These are phyloP conservation scores for Mylabris phalerata DNA, from an alignment of 1,140 invertebrate species.

Conservation along the genomic window DNA sequence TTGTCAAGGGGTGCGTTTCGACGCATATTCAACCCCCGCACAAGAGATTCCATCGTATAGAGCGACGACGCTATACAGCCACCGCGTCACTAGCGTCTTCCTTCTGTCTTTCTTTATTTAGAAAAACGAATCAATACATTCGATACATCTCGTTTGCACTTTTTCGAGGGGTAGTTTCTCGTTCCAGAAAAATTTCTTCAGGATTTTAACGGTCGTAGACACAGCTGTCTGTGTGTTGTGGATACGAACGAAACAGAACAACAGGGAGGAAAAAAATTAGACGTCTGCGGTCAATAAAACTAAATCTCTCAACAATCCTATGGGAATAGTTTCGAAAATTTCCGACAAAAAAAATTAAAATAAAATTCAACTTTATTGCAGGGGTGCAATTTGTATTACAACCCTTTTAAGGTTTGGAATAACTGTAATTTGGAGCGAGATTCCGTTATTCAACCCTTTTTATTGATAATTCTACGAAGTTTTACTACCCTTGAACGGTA, in stretches of 20 bases:
- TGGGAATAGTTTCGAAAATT: not conserved
- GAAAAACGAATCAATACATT: constrained; percentile 23
- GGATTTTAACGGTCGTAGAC: constrained; percentile 36
- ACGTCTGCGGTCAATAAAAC: constrained; percentile 41
- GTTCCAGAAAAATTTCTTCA: constrained; percentile 15
- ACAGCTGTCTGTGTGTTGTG: constrained; percentile 4
- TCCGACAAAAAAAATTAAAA: too few relatives aligned
- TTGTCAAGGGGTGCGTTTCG: not conserved
- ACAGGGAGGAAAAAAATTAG: constrained; percentile 26
- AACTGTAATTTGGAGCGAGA: too few relatives aligned
- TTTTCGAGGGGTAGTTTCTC: constrained; percentile 22
- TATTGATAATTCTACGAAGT: too few relatives aligned
- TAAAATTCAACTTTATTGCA: too few relatives aligned
- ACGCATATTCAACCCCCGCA: not conserved
- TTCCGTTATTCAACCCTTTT: too few relatives aligned
- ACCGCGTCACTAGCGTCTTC: not conserved
- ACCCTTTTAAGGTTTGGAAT: too few relatives aligned
- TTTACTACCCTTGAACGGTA: too few relatives aligned
- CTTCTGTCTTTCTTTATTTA: not conserved
- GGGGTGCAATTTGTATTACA: too few relatives aligned
- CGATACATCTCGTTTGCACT: constrained; percentile 30
- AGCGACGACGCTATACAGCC: not conserved
- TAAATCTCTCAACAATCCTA: constrained; percentile 37
- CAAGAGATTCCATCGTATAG: not conserved
- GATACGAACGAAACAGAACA: too few relatives aligned